Evolutionary conservation across 2,888 invertebrate species (phyloP).

Genomic region (Patella depressa): DNA sequence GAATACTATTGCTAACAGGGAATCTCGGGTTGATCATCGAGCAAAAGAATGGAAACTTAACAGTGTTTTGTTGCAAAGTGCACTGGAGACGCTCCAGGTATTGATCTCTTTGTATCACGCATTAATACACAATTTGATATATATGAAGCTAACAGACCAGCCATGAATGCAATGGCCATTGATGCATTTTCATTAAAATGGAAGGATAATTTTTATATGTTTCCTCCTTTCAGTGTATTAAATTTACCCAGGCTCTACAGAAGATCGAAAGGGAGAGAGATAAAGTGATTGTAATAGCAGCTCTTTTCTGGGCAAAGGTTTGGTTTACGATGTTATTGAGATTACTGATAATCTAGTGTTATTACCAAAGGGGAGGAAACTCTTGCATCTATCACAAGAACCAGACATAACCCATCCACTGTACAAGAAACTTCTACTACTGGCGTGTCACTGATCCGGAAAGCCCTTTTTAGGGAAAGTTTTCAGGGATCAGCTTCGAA

Average conservation of each 20-base stretch:
- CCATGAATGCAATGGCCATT: conserved; percentile 23
- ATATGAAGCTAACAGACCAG: conserved; percentile 27
- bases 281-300: conserved; percentile 22
- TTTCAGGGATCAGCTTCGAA: conserved; percentile 21
- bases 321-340: background rate
- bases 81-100: background rate
- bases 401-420: conserved; percentile 21
- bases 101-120: conserved; percentile 33
- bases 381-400: conserved; percentile 11
- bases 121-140: conserved; percentile 22
- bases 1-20: conserved; percentile 24
- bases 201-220: background rate
- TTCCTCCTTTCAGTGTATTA: conserved; percentile 33
- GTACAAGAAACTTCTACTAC: conserved; percentile 11
- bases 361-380: too few relatives aligned
- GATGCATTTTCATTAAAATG: conserved; percentile 30
- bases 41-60: conserved; percentile 30
- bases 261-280: conserved; percentile 24
- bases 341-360: too few relatives aligned
- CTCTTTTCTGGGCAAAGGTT: conserved; percentile 24
- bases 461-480: conserved; percentile 13
- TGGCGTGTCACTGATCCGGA: conserved; percentile 25
- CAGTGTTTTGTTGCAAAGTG: conserved; percentile 7
- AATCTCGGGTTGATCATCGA: conserved; percentile 1
- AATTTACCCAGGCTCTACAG: conserved; percentile 16